Conservation (phyloP, 1,140 invertebrate species). For the Dendroctonus valens region DNA sequence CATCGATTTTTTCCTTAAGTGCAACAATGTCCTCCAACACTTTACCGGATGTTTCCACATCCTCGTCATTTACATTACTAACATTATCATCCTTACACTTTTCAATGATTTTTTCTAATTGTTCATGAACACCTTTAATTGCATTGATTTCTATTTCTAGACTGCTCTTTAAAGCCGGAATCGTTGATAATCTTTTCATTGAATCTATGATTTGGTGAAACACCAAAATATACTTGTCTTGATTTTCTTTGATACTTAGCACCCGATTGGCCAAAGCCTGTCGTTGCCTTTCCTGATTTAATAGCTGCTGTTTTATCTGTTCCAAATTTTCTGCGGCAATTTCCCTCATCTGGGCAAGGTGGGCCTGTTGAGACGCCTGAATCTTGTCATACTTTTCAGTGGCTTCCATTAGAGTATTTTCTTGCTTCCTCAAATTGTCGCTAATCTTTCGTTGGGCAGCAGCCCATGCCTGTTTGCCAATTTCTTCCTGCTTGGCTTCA, state of each 20-base stretch:
- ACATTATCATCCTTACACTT: conserved; percentile 54
- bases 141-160: conserved; percentile 42
- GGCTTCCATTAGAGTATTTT: conserved; percentile 42
- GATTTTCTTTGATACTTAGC: conserved; percentile 45
- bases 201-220: conserved; percentile 49
- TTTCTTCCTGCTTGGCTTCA: conserved; percentile 34
- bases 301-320: conserved; percentile 49
- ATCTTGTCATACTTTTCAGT: conserved; percentile 48
- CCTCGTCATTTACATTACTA: conserved; percentile 53
- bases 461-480: conserved; percentile 42
- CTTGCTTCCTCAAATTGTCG: conserved; percentile 45
- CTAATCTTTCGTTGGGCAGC: conserved; percentile 46
- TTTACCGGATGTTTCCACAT: conserved; percentile 52
- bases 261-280: conserved; percentile 46
- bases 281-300: conserved; percentile 49
- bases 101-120: conserved; percentile 55
- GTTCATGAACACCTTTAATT: conserved; percentile 46
- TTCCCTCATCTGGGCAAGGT: conserved; percentile 49
- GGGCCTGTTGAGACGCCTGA: conserved; percentile 42
- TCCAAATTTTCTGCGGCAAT: conserved; percentile 47
- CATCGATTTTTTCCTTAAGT: conserved; percentile 47
- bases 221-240: conserved; percentile 45
- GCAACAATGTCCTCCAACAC: conserved; percentile 51
- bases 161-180: conserved; percentile 41
- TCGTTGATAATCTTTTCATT: conserved; percentile 47